Evolutionary conservation across 1,140 invertebrate species (phyloP).

Genomic region (Calephelis nemesis): DNA sequence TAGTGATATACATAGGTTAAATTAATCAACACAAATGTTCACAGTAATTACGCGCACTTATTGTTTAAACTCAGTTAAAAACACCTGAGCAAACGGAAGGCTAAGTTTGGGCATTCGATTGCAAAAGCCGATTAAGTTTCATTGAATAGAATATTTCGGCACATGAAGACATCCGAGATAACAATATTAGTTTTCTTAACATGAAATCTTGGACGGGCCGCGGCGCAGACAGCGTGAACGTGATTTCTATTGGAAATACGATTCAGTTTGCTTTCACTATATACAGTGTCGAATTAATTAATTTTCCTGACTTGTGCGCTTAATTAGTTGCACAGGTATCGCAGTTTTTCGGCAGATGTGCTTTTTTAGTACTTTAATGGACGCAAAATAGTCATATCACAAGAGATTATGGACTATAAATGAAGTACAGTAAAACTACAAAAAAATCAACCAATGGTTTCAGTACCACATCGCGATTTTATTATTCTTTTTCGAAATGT

Average conservation of each 20-base stretch:
- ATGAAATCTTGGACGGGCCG: slow-evolving; percentile 43
- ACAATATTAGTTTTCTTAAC: slow-evolving; percentile 58
- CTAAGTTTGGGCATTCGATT: no score
- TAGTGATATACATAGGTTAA: no score
- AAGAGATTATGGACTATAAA: no score
- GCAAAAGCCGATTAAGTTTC: no score
- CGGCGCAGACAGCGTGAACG: slow-evolving; percentile 50
- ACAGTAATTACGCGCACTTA: no score
- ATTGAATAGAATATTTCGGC: slow-evolving; percentile 11
- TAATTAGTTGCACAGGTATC: slow-evolving; percentile 2
- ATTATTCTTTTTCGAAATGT: no score
- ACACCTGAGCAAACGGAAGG: no score
- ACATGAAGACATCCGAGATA: slow-evolving; percentile 31
- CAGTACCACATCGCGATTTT: no score
- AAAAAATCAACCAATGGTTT: no score
- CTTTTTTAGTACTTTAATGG: background rate
- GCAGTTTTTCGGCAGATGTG: background rate
- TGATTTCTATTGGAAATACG: slow-evolving; percentile 65
- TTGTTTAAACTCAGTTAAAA: no score
- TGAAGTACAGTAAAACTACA: no score
- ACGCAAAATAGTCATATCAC: background rate
- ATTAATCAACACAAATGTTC: no score
- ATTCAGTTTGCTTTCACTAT: slow-evolving; percentile 60
- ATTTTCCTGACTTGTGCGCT: slow-evolving; percentile 14
- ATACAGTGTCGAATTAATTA: slow-evolving; percentile 30